Evolutionary conservation across 2,797 vertebrate genomes (phyloP).

Genomic region (Malacoraja senta): DNA sequence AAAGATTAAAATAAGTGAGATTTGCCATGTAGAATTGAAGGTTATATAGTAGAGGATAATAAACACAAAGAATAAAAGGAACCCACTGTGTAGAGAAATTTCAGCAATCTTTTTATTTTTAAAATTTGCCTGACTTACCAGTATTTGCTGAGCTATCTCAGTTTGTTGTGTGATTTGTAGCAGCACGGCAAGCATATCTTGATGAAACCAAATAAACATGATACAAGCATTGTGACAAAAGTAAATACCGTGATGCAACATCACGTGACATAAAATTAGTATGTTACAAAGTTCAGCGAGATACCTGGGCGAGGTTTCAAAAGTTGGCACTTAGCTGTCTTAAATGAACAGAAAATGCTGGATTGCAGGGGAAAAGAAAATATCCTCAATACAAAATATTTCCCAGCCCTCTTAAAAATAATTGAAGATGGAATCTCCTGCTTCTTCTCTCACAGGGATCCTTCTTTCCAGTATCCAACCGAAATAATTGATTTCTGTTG

Average conservation of each 20-base stretch:
- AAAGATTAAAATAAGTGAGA: not conserved
- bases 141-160: constrained; percentile 32
- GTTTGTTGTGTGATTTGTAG: constrained; percentile 39
- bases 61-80: constrained; percentile 1
- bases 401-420: not conserved
- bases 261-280: constrained; percentile 30
- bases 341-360: not conserved
- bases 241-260: constrained; percentile 31
- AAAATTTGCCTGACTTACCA: constrained; percentile 37
- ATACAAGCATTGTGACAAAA: constrained; percentile 35
- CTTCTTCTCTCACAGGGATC: not conserved
- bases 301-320: constrained; percentile 2
- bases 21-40: not conserved
- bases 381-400: not conserved
- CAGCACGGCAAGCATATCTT: constrained; percentile 34
- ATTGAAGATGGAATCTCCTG: not conserved
- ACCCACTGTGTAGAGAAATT: not conserved
- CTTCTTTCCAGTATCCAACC: not conserved
- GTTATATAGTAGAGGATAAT: not conserved
- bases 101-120: constrained; percentile 35
- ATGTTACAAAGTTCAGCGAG: constrained; percentile 23
- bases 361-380: not conserved
- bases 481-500: not conserved
- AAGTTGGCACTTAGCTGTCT: not conserved
- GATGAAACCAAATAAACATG: constrained; percentile 35